Percentiles rank a stretch among this genome's conserved stretches.
These are phyloP conservation scores for Drosophila sulfurigaster DNA, from an alignment of 1,140 invertebrate genomes.

Conservation along the genomic window DNA sequence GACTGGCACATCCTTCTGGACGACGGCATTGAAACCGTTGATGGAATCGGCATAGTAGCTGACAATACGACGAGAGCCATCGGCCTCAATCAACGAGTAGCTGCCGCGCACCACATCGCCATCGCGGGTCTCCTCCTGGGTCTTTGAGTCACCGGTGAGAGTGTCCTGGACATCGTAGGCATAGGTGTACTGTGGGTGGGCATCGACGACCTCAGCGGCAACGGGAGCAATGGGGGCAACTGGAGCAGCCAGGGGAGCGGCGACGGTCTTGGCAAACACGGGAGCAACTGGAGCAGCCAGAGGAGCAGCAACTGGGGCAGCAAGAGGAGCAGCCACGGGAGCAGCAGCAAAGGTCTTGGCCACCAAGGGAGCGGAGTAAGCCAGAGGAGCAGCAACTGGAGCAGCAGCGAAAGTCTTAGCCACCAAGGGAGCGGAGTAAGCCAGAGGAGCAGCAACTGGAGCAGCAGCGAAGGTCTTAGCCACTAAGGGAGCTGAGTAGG, in stretches of 20 bases:
- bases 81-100: constrained; percentile 87
- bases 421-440: constrained; percentile 54
- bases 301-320: constrained; percentile 53
- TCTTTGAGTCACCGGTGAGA: constrained; percentile 87
- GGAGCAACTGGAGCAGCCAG: constrained; percentile 67
- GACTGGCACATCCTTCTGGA: constrained; percentile 86
- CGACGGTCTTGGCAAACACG: constrained; percentile 39
- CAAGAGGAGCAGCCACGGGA: constrained; percentile 50
- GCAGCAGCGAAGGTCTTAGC: constrained; percentile 54
- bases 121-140: constrained; percentile 86
- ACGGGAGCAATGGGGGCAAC: constrained; percentile 59
- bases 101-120: constrained; percentile 87
- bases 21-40: constrained; percentile 87
- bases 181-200: constrained; percentile 86
- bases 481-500: constrained; percentile 54
- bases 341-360: constrained; percentile 37
- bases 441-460: constrained; percentile 30
- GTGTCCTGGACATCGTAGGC: constrained; percentile 86
- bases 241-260: constrained; percentile 41
- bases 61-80: constrained; percentile 86
- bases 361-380: constrained; percentile 43
- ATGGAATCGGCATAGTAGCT: constrained; percentile 86
- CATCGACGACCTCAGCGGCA: constrained; percentile 85
- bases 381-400: constrained; percentile 60
- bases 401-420: constrained; percentile 54